Conservation (phyloP, 2,888 invertebrate species). For the Acrocyrtus sp. region DNA sequence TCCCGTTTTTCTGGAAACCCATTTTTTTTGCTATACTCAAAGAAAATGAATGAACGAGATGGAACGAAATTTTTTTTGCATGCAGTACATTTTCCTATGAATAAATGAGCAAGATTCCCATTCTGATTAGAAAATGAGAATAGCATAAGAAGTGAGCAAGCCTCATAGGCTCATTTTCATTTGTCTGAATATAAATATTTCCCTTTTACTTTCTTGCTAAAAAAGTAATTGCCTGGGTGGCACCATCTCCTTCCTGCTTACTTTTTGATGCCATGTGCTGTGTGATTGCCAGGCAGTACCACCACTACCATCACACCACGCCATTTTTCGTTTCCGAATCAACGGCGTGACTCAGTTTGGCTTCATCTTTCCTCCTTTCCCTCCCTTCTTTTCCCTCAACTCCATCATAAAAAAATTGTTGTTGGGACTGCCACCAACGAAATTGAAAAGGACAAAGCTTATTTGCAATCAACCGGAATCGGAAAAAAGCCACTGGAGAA, state of each 20-base stretch:
- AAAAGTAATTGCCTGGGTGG: conserved; percentile 45
- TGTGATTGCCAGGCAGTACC: too few relatives aligned
- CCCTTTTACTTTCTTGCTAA: conserved; percentile 33
- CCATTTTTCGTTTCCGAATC: too few relatives aligned
- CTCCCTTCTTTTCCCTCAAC: conserved; percentile 2
- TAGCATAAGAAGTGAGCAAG: conserved; percentile 35
- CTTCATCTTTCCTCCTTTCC: too few relatives aligned
- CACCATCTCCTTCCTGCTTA: conserved; percentile 40
- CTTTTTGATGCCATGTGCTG: conserved; percentile 2
- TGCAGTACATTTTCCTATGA: conserved; percentile 47
- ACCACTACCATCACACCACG: too few relatives aligned
- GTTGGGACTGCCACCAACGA: conserved; percentile 29
- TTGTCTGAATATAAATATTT: conserved; percentile 50
- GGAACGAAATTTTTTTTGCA: conserved; percentile 39
- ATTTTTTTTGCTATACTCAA: background rate
- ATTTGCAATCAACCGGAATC: conserved; percentile 47
- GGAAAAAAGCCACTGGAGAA: conserved; percentile 25
- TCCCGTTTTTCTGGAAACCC: background rate
- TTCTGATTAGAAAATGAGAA: conserved; percentile 50
- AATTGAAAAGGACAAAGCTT: conserved; percentile 41
- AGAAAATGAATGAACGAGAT: conserved; percentile 22
- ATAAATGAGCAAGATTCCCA: conserved; percentile 52
- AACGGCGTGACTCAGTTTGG: too few relatives aligned
- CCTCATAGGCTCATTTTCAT: conserved; percentile 53
- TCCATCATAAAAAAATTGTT: background rate